These are phyloP conservation scores for Drosophila littoralis DNA, from an alignment of 1,140 invertebrate genomes.

Conservation along the genomic window DNA sequence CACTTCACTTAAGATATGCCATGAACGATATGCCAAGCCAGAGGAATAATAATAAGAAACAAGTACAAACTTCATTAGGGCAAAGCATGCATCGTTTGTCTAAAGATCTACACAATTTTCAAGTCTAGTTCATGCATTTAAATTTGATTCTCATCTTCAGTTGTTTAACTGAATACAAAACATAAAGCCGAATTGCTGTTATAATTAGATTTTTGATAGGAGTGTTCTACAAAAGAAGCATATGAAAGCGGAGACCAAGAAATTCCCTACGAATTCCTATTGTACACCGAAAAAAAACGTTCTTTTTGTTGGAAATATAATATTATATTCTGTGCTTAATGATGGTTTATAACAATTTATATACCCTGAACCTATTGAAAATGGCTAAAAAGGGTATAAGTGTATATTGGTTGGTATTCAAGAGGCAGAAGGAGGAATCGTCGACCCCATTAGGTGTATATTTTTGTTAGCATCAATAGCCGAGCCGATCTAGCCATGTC, in stretches of 20 bases:
- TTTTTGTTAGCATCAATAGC: no score
- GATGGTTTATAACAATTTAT: no score
- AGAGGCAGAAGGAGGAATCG: no score
- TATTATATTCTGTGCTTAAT: no score
- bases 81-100: slow-evolving; percentile 15
- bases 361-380: no score
- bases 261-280: neutral
- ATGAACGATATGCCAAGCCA: neutral
- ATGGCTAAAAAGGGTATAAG: no score
- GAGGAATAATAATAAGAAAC: slow-evolving; percentile 15
- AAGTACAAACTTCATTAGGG: slow-evolving; percentile 27
- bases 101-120: slow-evolving; percentile 3
- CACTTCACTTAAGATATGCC: slow-evolving; percentile 19
- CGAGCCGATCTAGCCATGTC: no score
- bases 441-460: no score
- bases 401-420: no score
- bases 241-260: neutral
- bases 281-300: no score
- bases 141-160: neutral
- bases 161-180: neutral
- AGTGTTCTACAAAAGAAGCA: no score
- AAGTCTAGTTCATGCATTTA: slow-evolving; percentile 14
- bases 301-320: neutral
- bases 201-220: neutral
- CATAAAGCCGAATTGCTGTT: neutral